Conservation (phyloP, 2,113 vertebrate species). For the Heterotis niloticus region DNA sequence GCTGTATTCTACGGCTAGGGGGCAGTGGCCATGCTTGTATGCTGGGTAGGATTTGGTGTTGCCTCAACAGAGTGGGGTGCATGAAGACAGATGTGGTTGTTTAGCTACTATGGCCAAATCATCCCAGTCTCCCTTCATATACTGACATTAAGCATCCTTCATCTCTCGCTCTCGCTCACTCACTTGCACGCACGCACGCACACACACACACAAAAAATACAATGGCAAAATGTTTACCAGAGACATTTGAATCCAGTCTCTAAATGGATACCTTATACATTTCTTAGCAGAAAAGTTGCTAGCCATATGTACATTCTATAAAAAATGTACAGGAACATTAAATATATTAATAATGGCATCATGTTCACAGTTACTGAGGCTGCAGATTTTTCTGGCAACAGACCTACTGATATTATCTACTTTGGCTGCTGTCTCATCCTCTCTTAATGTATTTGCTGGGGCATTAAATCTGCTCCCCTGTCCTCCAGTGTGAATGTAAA, state of each 20-base stretch:
- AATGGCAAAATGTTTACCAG: conserved; percentile 18
- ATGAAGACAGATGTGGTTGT: conserved; percentile 46
- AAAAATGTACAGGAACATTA: neutral
- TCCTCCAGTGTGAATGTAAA: neutral
- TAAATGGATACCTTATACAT: neutral
- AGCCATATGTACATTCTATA: neutral
- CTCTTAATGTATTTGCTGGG: neutral
- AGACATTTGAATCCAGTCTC: neutral
- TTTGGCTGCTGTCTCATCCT: neutral
- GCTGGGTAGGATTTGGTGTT: neutral
- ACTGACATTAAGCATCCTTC: conserved; percentile 13
- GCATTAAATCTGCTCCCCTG: neutral
- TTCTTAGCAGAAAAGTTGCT: neutral
- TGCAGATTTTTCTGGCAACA: neutral
- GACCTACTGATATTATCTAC: neutral
- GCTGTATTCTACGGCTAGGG: conserved; percentile 17
- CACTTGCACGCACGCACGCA: neutral
- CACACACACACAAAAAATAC: neutral
- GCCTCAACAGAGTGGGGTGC: neutral
- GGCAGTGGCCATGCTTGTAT: conserved; percentile 17
- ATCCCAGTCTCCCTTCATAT: conserved; percentile 2
- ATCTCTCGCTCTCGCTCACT: neutral
- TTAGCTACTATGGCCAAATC: conserved; percentile 32
- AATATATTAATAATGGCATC: neutral
- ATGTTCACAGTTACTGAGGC: neutral